Evolutionary conservation across 2,113 vertebrate genomes (phyloP).

Genomic region (Oplegnathus fasciatus): DNA sequence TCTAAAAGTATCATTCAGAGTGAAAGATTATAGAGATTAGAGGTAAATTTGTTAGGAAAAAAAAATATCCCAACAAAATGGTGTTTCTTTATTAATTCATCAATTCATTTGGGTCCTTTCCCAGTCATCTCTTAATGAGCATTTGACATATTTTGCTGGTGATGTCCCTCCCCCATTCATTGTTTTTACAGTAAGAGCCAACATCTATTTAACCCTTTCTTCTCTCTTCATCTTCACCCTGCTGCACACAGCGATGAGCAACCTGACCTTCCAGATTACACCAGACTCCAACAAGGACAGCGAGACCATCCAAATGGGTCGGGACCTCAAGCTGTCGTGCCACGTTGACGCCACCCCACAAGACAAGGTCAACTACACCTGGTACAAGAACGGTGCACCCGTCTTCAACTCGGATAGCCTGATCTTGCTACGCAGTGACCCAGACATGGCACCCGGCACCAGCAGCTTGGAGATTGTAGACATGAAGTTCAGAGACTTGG

Average conservation of each 20-base stretch:
- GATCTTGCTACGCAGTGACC: conserved; percentile 93
- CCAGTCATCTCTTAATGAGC: neutral
- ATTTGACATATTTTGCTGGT: neutral
- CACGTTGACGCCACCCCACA: conserved; percentile 98
- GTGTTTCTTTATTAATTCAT: neutral
- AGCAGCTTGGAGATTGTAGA: conserved; percentile 98
- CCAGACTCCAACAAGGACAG: conserved; percentile 98
- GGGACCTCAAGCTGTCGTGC: conserved; percentile 97
- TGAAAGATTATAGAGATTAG: neutral
- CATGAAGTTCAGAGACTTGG: conserved; percentile 96
- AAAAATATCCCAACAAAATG: neutral
- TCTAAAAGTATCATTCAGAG: neutral
- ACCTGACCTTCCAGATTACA: conserved; percentile 97
- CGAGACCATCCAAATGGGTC: conserved; percentile 96
- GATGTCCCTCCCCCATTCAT: neutral
- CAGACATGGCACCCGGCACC: conserved; percentile 92
- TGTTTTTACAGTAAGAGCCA: neutral
- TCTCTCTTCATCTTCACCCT: neutral
- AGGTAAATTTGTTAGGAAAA: neutral
- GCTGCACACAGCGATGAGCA: conserved; percentile 89
- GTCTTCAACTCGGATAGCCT: conserved; percentile 91
- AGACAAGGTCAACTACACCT: conserved; percentile 97
- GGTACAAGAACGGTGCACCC: conserved; percentile 94
- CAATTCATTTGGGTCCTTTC: neutral
- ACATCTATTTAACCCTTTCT: conserved; percentile 2